Evolutionary conservation across 2,888 invertebrate genomes (phyloP), one percentile per base, ranked within the genome.

Genomic region (Drosophila rellima): DNA sequence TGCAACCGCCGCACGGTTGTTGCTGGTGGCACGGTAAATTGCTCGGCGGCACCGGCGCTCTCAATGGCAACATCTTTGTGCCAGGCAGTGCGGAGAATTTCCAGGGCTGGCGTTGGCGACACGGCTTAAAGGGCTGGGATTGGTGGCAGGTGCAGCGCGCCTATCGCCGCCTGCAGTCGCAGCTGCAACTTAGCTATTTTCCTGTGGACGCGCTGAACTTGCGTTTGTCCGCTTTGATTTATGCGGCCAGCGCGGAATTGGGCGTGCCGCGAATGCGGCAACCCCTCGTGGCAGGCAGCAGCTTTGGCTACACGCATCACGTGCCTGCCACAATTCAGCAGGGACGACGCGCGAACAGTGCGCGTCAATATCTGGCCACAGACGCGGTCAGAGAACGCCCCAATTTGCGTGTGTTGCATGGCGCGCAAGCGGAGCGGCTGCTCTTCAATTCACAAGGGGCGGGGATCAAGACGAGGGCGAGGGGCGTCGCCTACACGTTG

Each of bases 21-120:
- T 83, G 76, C 54, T 95, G 95, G 95, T 94, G 94, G 29, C 93
- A 95, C 62, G 96, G 96, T 0, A 95, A 94, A 83, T 93, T 94
- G 62, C 92, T 95, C 82, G 95, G 95, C 31, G 95, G 95, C 8
- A 94, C 94, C 0, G 94, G 94, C 50, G 93, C 94, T 2, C 92
- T 95, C 18, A 95, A 95, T 83, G 94, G 94, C 44, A 95, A 95
- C 94, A 91, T 95, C 55, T 95, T 94, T 81, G 92, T 95, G 3
- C 93, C 94, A 40, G 95, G 95, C 0, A 94, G 94, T 78, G 92
- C 90, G 0, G 84, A 89, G 7, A 94, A 95, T 81, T 95, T 93
- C 70, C 92, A 94, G 47, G 90, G 92, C 52, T 95, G 95, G 95
- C 50, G 67, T 8, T 92, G 93, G 48, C 87, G 89, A 1, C 80